A percentile compares a stretch with the other conserved stretches of the same genome.
These are phyloP conservation scores for Napeogenes sylphis DNA, from an alignment of 2,888 invertebrate genomes.

Conservation along the genomic window DNA sequence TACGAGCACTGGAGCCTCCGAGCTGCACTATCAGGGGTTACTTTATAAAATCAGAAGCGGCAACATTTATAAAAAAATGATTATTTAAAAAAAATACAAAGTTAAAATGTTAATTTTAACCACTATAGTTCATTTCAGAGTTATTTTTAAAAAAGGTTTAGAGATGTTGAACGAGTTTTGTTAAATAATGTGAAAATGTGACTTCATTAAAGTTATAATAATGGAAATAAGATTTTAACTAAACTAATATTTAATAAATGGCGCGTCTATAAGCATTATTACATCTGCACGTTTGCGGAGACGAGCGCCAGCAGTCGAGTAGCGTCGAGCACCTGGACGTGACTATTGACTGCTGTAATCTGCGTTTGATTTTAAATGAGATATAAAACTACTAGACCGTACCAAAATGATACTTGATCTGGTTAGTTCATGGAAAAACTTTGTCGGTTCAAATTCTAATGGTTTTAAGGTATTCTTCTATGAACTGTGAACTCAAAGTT, in stretches of 20 bases:
- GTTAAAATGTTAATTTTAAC: too few species aligned
- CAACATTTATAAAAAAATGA: constrained; percentile 8
- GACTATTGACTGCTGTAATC: constrained; percentile 50
- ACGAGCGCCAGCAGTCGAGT: constrained; percentile 43
- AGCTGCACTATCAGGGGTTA: constrained; percentile 31
- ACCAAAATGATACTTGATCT: background rate
- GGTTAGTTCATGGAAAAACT: constrained; percentile 1
- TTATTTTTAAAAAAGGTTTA: too few species aligned
- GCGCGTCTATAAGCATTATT: background rate
- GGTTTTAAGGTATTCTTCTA: too few species aligned
- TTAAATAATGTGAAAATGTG: too few species aligned
- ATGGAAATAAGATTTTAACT: too few species aligned
- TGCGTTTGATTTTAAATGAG: constrained; percentile 31
- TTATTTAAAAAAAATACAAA: background rate
- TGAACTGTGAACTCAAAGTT: too few species aligned
- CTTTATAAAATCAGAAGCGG: constrained; percentile 32
- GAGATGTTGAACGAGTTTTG: too few species aligned
- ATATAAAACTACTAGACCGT: constrained; percentile 9
- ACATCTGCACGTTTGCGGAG: background rate
- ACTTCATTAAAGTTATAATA: too few species aligned
- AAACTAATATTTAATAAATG: background rate
- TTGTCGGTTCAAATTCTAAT: constrained; percentile 1
- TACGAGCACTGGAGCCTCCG: constrained; percentile 42
- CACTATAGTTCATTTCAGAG: too few species aligned
- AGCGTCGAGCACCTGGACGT: constrained; percentile 60